phyloP scores from a whole-genome alignment of 1,140 invertebrate species.

The Danaus plexippus region DNA sequence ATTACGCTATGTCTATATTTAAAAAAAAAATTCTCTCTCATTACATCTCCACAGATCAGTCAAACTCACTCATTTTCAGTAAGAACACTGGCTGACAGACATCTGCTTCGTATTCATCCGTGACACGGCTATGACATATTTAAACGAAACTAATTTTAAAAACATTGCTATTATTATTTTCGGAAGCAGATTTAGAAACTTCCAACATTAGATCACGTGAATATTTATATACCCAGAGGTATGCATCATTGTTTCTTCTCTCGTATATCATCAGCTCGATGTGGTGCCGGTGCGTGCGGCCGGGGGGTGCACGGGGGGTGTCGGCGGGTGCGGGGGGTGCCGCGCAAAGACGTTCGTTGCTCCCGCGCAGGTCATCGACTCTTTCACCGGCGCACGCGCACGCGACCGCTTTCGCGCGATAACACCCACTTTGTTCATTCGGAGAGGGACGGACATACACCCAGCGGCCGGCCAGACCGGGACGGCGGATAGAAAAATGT shows the following conservation, averaged over 20 bases:
- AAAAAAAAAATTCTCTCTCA: too few relatives aligned
- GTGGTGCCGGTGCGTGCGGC: constrained; percentile 26
- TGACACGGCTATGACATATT: too few relatives aligned
- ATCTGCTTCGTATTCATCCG: too few relatives aligned
- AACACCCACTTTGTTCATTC: constrained; percentile 44
- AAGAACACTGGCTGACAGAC: too few relatives aligned
- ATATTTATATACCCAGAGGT: too few relatives aligned
- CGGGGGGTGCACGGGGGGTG: background rate
- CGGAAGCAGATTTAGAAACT: too few relatives aligned
- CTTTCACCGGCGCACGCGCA: constrained; percentile 59
- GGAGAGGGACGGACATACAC: constrained; percentile 30
- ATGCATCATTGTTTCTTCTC: background rate
- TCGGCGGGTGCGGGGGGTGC: constrained; percentile 23
- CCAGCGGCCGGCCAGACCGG: constrained; percentile 14
- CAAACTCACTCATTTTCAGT: too few relatives aligned
- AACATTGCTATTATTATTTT: too few relatives aligned
- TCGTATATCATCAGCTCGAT: constrained; percentile 26
- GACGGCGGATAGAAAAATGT: constrained; percentile 32
- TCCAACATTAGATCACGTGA: too few relatives aligned
- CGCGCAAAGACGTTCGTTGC: constrained; percentile 69
- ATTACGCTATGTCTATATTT: too few relatives aligned
- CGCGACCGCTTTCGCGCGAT: constrained; percentile 64
- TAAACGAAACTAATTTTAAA: too few relatives aligned
- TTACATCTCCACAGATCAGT: too few relatives aligned
- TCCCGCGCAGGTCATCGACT: constrained; percentile 63